Conservation (phyloP, 2,113 vertebrate genomes). For the Gobio gobio region DNA sequence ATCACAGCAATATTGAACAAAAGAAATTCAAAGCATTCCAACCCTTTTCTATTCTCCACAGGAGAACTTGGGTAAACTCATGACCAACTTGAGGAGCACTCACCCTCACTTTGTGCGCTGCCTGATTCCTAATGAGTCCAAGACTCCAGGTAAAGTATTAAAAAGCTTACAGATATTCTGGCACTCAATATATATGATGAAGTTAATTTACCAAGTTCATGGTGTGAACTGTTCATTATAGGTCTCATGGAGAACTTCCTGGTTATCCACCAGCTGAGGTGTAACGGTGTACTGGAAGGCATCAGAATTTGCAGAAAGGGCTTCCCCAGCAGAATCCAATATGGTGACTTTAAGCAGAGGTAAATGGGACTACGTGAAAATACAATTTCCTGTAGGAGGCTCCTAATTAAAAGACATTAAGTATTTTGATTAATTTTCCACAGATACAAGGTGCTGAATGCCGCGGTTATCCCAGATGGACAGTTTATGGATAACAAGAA, state of each 20-base stretch:
- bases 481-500: conserved; percentile 63
- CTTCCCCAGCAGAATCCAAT: no score
- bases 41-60: no score
- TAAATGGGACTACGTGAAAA: no score
- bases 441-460: conserved; percentile 66
- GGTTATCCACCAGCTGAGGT: no score
- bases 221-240: neutral
- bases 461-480: conserved; percentile 63
- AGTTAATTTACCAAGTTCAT: neutral
- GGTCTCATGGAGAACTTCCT: conserved; percentile 51
- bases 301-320: no score
- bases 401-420: neutral
- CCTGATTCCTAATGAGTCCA: conserved; percentile 59
- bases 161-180: neutral
- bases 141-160: conserved; percentile 54
- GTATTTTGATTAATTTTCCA: neutral
- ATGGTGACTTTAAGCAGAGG: no score
- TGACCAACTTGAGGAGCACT: conserved; percentile 61
- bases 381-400: neutral
- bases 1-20: no score
- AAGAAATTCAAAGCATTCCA: no score
- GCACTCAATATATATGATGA: neutral
- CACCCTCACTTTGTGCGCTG: conserved; percentile 52
- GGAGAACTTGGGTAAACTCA: conserved; percentile 58
- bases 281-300: no score